Evolutionary conservation across 2,888 invertebrate species (phyloP), one percentile per base, ranked within the genome.

Genomic region (Ormyrus thymus): DNA sequence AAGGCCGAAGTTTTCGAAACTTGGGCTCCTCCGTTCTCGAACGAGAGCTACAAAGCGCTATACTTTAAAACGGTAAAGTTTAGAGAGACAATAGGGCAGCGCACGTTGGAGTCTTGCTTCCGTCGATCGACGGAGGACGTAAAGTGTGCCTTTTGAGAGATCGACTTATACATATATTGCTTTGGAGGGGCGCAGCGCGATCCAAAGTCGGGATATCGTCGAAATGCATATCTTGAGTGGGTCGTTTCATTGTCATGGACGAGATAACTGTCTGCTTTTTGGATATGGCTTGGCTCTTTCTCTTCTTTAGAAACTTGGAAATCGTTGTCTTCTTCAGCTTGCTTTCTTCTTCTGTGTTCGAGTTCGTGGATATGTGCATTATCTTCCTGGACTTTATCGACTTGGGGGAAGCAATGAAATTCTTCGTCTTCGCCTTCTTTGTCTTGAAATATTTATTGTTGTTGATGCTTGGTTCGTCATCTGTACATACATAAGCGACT

Each of bases 321-420:
- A 70, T 77, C 77, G 77, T 77, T 77, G 77, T 71, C 69, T 74
- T 56, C n/a, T n/a, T 9, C 56, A 56, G 56, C 7, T 2, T 56
- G 11, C 29, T 59, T 29, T 59, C 29, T 59, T 59, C 6, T 55
- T 55, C 8, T 58, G 29, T 56, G 56, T n/a, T 56, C 7, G 9
- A n/a, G 29, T 7, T 46, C 59, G 50, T 71, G 48, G 76, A 76
- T 76, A 71, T 76, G 76, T 76, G 62, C n/a, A 56, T 58, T 64
- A 46, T 74, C 15, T 3, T 48, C 8, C n/a, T 55, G 29, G 29
- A n/a, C 45, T 56, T 56, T 43, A 9, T 13, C 76, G 50, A 70
- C 56, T 29, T 29, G 51, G 58, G 74, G 76, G 70, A 76, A 76
- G 70, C 69, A 70, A 64, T 70, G 56, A 56, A 76, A 70, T 70